These are phyloP conservation scores for Ceratosolen solmsi DNA, from an alignment of 1,140 invertebrate genomes.

Conservation along the genomic window DNA sequence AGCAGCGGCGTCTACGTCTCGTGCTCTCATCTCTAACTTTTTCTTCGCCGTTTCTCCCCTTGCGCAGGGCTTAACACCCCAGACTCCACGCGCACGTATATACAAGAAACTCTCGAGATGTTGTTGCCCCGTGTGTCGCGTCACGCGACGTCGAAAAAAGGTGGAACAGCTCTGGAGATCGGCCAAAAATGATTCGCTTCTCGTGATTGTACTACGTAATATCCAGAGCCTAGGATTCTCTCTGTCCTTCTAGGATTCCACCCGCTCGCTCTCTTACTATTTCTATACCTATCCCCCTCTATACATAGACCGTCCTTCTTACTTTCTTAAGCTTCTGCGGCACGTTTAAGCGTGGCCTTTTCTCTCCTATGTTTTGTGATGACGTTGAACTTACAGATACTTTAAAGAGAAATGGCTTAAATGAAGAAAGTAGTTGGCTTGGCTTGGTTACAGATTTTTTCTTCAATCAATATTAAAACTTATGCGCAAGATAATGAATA, in stretches of 20 bases:
- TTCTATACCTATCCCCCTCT: not conserved
- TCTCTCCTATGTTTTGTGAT: not conserved
- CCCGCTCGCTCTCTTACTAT: not conserved
- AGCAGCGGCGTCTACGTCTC: not conserved
- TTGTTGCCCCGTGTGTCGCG: slow-evolving; percentile 5
- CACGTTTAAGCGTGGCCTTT: not conserved
- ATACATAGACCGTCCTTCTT: too few species aligned
- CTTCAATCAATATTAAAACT: too few species aligned
- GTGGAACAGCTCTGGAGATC: slow-evolving; percentile 31
- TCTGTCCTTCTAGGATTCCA: too few species aligned
- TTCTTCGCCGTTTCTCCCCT: not conserved
- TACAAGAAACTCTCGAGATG: slow-evolving; percentile 25
- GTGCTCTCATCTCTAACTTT: not conserved
- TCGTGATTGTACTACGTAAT: slow-evolving; percentile 50
- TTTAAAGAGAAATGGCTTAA: not conserved
- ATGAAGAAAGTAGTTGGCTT: not conserved
- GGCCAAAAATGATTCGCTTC: slow-evolving; percentile 52
- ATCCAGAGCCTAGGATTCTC: not conserved
- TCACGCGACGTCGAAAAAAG: not conserved
- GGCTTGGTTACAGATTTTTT: too few species aligned
- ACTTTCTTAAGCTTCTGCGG: too few species aligned
- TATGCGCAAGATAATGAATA: too few species aligned
- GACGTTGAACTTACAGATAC: not conserved
- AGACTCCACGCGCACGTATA: slow-evolving; percentile 24
- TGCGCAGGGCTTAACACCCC: slow-evolving; percentile 2